Conservation (phyloP, 2,113 vertebrate genomes). For the crab-eating macaque (Macaca fascicularis) region T2T-MFA8v1.1 NC_088378.1:172208501-172209000, state of each 20-base stretch:
- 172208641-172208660: rapidly evolving
- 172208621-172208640: neutral
- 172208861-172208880: neutral
- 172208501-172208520: neutral
- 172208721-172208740: neutral
- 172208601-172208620: neutral
- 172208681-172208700: neutral
- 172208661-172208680: rapidly evolving
- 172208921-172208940: neutral
- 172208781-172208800: neutral
- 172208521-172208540: neutral
- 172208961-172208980: neutral
- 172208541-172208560: neutral
- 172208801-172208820: neutral
- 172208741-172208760: neutral
- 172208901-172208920: neutral
- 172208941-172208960: neutral
- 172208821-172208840: neutral
- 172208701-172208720: neutral
- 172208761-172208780: neutral
- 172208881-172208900: neutral
- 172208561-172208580: neutral
- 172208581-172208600: neutral
- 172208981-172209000: neutral
- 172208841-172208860: neutral